Base-by-base conservation (phyloP, 2,113 vertebrate genomes). In the Bufo bufo region DNA sequence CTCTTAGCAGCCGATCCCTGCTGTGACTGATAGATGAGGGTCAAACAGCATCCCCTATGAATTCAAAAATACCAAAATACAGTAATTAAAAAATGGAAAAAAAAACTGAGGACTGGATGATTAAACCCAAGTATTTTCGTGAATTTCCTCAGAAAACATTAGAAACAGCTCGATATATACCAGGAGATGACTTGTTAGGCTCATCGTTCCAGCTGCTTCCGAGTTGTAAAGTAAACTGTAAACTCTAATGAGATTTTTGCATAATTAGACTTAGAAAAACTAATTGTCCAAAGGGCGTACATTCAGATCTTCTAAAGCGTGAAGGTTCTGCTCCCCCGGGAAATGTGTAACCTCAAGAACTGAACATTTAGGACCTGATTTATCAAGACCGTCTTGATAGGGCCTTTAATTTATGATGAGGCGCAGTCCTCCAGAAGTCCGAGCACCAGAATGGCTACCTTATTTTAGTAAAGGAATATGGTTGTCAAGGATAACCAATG, bases 211-310 rank as follows among this genome's bases (percentile, higher is more conserved):
- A 79, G 85, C 77, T 87, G 61, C 77, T 87, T 23, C 4, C 56
- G 33, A 56, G 63, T 72, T 87, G 50, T 5, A 80, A 72, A 81
- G 59, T 71, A 72, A 69, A 79, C 85, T 87, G 85, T 43, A 87
- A 80, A 81, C 45, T n/a, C 82, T 69, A 84, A 71, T 77, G 16
- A 77, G 77, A 45, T 63, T 47, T 61, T 63, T 86, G 72, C 43
- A 77, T 86, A 86, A 86, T 78, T 58, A 80, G 49, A 33, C 54
- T n/a, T n/a, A n/a, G 19, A 33, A 58, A 80, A 10, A 33, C 77
- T 7, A 80, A 58, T 58, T 75, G 72, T 56, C 77, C 13, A 16
- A n/a, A 17, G 12, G 10, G 52, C 17, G 1, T 3, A 33, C n/a
- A 14, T 23, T 54, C 20, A n/a, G 4, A 54, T 23, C 3, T 11